These are phyloP conservation scores for Machimus rusticus DNA, from an alignment of 2,888 invertebrate genomes.

Conservation along the genomic window DNA sequence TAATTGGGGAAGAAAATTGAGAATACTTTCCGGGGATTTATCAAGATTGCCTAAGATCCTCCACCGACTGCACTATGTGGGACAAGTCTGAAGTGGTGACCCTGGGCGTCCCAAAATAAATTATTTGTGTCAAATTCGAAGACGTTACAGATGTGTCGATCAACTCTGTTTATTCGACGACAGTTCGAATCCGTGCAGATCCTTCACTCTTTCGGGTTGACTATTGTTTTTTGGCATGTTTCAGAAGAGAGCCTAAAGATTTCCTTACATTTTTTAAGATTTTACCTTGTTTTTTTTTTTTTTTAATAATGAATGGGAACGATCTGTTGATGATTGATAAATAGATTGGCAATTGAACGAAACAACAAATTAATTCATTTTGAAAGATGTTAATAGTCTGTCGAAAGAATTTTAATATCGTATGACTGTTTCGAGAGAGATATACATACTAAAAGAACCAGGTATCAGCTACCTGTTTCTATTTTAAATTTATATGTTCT, in stretches of 20 bases:
- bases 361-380: background rate
- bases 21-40: background rate
- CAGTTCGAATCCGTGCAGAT: background rate
- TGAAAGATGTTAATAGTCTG: background rate
- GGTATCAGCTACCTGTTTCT: background rate
- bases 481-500: too few species aligned
- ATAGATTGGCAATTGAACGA: background rate
- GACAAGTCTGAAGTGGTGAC: conserved; percentile 24
- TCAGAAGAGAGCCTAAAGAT: background rate
- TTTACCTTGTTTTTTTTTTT: background rate
- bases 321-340: background rate
- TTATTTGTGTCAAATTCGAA: conserved; percentile 30
- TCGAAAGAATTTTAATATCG: background rate
- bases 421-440: background rate
- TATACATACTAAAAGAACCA: background rate
- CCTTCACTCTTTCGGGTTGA: background rate
- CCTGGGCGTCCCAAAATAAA: conserved; percentile 31
- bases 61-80: background rate
- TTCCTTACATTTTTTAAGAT: background rate
- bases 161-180: background rate
- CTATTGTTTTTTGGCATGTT: background rate
- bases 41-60: background rate
- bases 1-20: background rate
- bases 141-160: background rate
- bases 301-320: background rate